phyloP scores from a whole-genome alignment of 2,888 invertebrate species.

The Caenorhabditis drosophilae region DNA sequence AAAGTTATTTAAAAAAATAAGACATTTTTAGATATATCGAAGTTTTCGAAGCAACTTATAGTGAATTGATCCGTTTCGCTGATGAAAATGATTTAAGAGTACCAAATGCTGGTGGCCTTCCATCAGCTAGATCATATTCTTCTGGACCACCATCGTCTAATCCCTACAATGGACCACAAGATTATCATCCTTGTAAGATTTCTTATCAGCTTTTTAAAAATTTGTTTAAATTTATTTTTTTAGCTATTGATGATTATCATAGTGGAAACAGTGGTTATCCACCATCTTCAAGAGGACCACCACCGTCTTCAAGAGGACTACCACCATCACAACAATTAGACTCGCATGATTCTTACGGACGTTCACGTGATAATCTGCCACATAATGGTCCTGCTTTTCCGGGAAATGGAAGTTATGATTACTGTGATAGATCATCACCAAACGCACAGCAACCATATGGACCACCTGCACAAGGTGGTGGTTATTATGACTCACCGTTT shows the following conservation, averaged over 20 bases:
- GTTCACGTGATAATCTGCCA: neutral
- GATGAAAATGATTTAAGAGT: conserved; percentile 31
- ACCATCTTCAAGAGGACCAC: neutral
- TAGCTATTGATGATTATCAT: neutral
- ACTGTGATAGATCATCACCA: too few species aligned
- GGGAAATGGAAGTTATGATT: too few species aligned
- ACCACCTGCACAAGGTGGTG: neutral
- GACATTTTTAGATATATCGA: conserved; percentile 43
- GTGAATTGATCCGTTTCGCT: conserved; percentile 34
- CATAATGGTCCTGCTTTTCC: too few species aligned
- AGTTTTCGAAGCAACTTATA: conserved; percentile 39
- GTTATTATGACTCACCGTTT: neutral
- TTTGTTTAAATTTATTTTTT: too few species aligned
- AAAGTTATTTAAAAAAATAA: neutral
- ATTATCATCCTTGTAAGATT: neutral
- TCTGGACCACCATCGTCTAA: neutral
- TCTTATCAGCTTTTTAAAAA: too few species aligned
- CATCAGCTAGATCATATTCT: neutral
- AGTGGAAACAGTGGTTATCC: neutral
- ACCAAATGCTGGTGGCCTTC: conserved; percentile 1
- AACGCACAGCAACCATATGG: neutral
- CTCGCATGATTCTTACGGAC: neutral
- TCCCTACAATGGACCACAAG: neutral
- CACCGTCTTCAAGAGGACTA: neutral
- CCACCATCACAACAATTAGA: neutral